These are phyloP conservation scores for Orgyia antiqua DNA, from an alignment of 2,888 invertebrate genomes.

Conservation along the genomic window DNA sequence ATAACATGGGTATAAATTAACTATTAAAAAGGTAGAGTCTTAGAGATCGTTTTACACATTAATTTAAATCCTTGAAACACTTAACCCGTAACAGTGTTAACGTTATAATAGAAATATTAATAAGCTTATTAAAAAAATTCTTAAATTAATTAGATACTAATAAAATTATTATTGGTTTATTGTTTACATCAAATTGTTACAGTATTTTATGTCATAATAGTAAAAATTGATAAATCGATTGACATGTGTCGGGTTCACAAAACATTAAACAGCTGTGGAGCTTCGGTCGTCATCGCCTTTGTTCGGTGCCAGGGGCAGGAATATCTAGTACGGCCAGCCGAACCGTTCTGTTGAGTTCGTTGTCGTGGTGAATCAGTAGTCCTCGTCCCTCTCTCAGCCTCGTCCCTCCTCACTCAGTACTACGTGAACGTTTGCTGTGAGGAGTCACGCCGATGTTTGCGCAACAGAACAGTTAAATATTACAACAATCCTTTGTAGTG, in stretches of 20 bases:
- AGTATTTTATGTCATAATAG: neutral
- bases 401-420: constrained; percentile 28
- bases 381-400: constrained; percentile 1
- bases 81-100: too few relatives aligned
- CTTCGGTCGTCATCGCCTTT: constrained; percentile 52
- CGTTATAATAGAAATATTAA: too few relatives aligned
- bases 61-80: too few relatives aligned
- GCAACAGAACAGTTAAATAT: constrained; percentile 30
- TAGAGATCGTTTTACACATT: too few relatives aligned
- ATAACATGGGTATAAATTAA: too few relatives aligned
- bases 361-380: constrained; percentile 42
- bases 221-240: constrained; percentile 47
- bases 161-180: too few relatives aligned
- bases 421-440: constrained; percentile 25
- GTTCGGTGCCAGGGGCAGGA: constrained; percentile 41
- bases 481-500: constrained; percentile 37
- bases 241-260: constrained; percentile 50
- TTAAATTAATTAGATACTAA: too few relatives aligned
- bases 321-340: constrained; percentile 30
- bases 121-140: too few relatives aligned
- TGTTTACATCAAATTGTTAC: too few relatives aligned
- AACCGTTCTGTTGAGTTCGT: constrained; percentile 41
- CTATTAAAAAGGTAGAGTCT: too few relatives aligned
- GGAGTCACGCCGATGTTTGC: constrained; percentile 20
- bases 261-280: constrained; percentile 71